Conservation (phyloP, 23 tunicate genomes). For the Trididemnum nubilum region DNA sequence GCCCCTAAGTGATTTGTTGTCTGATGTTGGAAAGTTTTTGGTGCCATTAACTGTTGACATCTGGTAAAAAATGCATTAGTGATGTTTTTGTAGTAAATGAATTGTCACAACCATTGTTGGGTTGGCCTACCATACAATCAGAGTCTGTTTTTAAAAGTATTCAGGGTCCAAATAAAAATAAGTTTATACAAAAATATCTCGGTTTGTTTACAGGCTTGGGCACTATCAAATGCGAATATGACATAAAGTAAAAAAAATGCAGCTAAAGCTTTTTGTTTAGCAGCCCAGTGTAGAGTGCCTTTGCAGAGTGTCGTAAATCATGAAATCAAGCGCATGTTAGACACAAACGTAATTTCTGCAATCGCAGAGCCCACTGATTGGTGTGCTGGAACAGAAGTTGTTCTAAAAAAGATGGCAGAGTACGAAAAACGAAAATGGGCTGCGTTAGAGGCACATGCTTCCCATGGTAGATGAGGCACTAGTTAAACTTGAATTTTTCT, state of each 20-base stretch:
- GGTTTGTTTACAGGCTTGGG: background rate
- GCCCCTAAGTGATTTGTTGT: background rate
- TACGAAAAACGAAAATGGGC: too few species aligned
- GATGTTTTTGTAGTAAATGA: background rate
- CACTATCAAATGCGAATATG: background rate
- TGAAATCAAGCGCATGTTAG: too few species aligned
- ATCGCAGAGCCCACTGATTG: too few species aligned
- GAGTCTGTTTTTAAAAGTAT: background rate
- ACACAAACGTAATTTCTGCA: too few species aligned
- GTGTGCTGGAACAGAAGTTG: too few species aligned
- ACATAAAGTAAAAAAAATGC: background rate
- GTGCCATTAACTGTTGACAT: background rate
- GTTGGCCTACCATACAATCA: background rate
- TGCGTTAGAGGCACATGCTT: too few species aligned
- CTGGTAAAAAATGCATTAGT: background rate
- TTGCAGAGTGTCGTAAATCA: too few species aligned
- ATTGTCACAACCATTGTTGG: background rate
- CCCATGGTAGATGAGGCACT: too few species aligned
- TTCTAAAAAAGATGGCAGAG: too few species aligned
- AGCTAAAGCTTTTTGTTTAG: too few species aligned
- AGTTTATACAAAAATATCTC: background rate
- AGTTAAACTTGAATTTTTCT: too few species aligned
- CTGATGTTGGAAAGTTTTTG: background rate
- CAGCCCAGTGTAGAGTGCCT: too few species aligned
- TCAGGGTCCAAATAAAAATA: background rate